Evolutionary conservation across 2,797 vertebrate species (phyloP).

Genomic region (Poecilia gillii): DNA sequence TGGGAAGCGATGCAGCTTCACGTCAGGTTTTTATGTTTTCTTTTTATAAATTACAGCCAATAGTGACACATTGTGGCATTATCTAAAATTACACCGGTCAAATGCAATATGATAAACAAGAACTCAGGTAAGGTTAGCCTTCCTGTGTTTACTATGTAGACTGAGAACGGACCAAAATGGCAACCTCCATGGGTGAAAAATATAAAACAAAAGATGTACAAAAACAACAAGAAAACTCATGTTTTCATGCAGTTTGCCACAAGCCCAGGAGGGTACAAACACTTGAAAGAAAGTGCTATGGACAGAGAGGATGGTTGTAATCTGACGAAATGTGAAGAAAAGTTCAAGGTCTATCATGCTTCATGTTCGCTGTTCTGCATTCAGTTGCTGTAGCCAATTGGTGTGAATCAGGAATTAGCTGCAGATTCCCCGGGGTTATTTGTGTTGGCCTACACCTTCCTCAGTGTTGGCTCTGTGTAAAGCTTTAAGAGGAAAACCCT

Average conservation of each 20-base stretch:
- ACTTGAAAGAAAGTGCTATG: not conserved
- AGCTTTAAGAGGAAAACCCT: not conserved
- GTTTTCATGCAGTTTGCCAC: not conserved
- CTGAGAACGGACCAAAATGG: no score
- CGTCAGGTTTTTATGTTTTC: no score
- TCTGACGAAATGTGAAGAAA: slow-evolving; percentile 1
- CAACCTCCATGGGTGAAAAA: no score
- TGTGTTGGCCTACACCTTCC: not conserved
- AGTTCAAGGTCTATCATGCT: not conserved
- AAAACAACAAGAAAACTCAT: not conserved
- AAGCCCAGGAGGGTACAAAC: not conserved
- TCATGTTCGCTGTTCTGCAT: not conserved
- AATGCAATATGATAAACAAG: no score
- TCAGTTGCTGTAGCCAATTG: not conserved
- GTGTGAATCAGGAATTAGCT: not conserved
- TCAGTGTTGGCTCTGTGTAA: not conserved
- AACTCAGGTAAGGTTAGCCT: no score
- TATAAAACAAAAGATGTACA: no score
- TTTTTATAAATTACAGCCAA: no score
- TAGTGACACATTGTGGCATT: no score
- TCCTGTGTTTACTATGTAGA: no score
- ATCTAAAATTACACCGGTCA: no score
- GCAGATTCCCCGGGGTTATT: not conserved
- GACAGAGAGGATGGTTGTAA: not conserved
- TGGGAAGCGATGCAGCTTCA: no score